Conservation (phyloP, 2,888 invertebrate genomes). For the Cheiracanthium punctorium region DNA sequence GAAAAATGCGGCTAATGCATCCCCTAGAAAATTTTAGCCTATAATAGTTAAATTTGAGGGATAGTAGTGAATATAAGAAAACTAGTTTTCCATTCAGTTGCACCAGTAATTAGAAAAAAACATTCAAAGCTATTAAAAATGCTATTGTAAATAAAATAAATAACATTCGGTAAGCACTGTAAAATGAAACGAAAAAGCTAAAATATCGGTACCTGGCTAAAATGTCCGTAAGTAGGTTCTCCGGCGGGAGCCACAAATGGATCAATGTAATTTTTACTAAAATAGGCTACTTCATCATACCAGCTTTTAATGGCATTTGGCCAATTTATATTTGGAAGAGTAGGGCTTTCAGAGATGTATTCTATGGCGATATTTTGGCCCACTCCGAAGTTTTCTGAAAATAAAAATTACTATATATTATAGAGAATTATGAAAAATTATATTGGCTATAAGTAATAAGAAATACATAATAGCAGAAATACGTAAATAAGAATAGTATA, state of each 20-base stretch:
- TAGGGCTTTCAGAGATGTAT: slow-evolving; percentile 24
- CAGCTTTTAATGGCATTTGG: slow-evolving; percentile 55
- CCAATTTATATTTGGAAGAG: slow-evolving; percentile 50
- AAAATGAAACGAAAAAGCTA: not conserved
- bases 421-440: not conserved
- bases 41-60: too few species aligned
- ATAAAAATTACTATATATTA: not conserved
- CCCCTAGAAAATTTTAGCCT: too few species aligned
- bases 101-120: too few species aligned
- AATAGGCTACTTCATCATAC: slow-evolving; percentile 65
- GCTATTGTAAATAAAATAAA: too few species aligned
- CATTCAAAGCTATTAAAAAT: too few species aligned
- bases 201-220: slow-evolving; percentile 63
- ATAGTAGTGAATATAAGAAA: too few species aligned
- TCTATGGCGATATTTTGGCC: slow-evolving; percentile 70
- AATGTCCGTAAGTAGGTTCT: slow-evolving; percentile 63
- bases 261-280: slow-evolving; percentile 13
- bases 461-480: too few species aligned
- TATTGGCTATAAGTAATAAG: too few species aligned
- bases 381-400: slow-evolving; percentile 53
- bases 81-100: too few species aligned
- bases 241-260: slow-evolving; percentile 33
- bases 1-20: too few species aligned
- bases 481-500: too few species aligned
- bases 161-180: too few species aligned